Evolutionary conservation across 2,888 invertebrate genomes (phyloP), one percentile per base, ranked within the genome.

Genomic region (Pterostichus niger): DNA sequence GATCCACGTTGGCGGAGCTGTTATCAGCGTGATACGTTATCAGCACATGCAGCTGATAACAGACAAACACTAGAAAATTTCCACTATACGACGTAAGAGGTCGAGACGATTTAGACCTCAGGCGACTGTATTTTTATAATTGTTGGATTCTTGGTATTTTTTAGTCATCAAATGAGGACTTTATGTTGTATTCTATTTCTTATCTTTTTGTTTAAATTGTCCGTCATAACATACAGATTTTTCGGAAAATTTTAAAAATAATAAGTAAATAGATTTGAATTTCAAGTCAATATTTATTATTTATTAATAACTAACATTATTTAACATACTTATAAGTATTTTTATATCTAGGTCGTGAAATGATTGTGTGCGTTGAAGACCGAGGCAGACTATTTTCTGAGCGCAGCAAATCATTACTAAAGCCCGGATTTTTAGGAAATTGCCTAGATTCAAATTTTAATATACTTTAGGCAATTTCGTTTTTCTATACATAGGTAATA

Each of bases 21-120:
- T 35, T 64, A 64, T 64, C 64, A 64, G 13, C n/a, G 24, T 64
- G 64, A 64, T 64, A 64, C 64, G 35, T 64, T 64, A 64, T 64
- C 64, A 35, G n/a, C 15, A 24, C 59, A 54, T 59, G 59, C 59
- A 64, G 35, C 10, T 64, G 64, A 64, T 64, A 64, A 64, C n/a
- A 35, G 64, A 13, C 64, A 64, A 64, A 64, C 64, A 64, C 24
- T 64, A 33, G 64, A 64, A 64, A 64, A 11, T 64, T 64, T 64
- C 64, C 64, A 64, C 64, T 35, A 64, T 31, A 35, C 35, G n/a
- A n/a, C 35, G 64, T 64, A 64, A 64, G 7, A 64, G 64, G n/a
- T 40, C 9, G 40, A 40, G 40, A 35, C 24, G 64, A 64, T 33
- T 64, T 10, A 24, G 24, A 3, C 24, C 31, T 31, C 31, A 5